These are phyloP conservation scores for Drosophila pachea DNA, from an alignment of 1,140 invertebrate species.

Conservation along the genomic window DNA sequence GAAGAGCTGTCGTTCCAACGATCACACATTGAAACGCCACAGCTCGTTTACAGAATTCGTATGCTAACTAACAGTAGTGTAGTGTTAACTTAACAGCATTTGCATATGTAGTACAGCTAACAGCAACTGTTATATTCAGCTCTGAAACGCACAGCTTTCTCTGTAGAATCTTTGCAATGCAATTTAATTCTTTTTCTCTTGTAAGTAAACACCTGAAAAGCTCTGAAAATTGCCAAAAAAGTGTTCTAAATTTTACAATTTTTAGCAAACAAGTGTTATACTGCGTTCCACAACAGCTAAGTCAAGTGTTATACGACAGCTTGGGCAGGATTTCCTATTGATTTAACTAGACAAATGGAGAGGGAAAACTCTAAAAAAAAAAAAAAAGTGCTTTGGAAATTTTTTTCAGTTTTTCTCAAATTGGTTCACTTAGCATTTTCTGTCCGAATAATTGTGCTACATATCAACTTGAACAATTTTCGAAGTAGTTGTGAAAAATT, in stretches of 20 bases:
- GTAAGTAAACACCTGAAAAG: conserved; percentile 30
- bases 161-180: not conserved
- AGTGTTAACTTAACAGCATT: conserved; percentile 8
- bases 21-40: not conserved
- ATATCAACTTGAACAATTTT: no score
- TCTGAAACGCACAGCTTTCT: conserved; percentile 8
- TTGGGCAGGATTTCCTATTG: no score
- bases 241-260: not conserved
- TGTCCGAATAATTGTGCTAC: no score
- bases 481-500: no score
- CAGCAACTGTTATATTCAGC: conserved; percentile 15
- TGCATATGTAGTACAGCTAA: conserved; percentile 21
- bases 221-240: conserved; percentile 34
- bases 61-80: conserved; percentile 1
- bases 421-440: no score
- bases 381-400: no score
- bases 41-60: not conserved
- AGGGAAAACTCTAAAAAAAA: no score
- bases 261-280: not conserved
- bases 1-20: no score
- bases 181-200: not conserved
- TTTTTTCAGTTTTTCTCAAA: no score
- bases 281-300: no score
- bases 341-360: no score
- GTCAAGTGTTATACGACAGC: no score